Evolutionary conservation across 2,797 vertebrate species (phyloP).

Genomic region (Rhinogobio ventralis): DNA sequence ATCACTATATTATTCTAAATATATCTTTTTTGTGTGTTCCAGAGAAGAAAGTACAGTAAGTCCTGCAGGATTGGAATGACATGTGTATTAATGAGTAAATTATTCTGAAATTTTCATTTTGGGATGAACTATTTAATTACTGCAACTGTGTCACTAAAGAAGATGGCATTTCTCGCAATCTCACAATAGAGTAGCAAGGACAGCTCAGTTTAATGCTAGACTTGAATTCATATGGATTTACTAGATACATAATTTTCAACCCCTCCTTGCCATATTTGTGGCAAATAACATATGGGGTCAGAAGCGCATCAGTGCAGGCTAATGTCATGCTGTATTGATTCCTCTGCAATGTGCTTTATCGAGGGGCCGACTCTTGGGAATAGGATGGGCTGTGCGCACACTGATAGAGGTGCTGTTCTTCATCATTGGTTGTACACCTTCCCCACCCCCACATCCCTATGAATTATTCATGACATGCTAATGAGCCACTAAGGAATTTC

Average conservation of each 20-base stretch:
- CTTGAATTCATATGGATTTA: slow-evolving; percentile 38
- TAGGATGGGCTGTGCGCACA: slow-evolving; percentile 35
- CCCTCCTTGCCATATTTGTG: slow-evolving; percentile 11
- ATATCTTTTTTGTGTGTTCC: neutral
- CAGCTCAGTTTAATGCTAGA: slow-evolving; percentile 15
- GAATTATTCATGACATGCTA: slow-evolving; percentile 67
- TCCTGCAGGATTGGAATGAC: neutral
- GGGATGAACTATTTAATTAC: neutral
- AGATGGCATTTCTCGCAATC: neutral
- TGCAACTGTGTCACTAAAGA: neutral
- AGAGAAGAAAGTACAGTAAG: neutral
- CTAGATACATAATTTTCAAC: neutral
- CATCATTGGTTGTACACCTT: slow-evolving; percentile 57
- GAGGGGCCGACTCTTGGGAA: slow-evolving; percentile 54
- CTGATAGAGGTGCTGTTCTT: slow-evolving; percentile 63
- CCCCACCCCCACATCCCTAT: slow-evolving; percentile 43
- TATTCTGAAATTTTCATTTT: neutral
- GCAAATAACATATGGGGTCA: slow-evolving; percentile 51
- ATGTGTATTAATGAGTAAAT: neutral
- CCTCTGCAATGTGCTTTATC: slow-evolving; percentile 37
- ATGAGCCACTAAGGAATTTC: slow-evolving; percentile 63
- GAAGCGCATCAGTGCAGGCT: slow-evolving; percentile 50
- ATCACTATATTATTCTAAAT: neutral
- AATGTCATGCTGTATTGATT: slow-evolving; percentile 63
- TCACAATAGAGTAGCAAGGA: slow-evolving; percentile 7